Evolutionary conservation across 2,888 invertebrate genomes (phyloP), one percentile per base, ranked within the genome.

Genomic region (Geophilus truncorum): DNA sequence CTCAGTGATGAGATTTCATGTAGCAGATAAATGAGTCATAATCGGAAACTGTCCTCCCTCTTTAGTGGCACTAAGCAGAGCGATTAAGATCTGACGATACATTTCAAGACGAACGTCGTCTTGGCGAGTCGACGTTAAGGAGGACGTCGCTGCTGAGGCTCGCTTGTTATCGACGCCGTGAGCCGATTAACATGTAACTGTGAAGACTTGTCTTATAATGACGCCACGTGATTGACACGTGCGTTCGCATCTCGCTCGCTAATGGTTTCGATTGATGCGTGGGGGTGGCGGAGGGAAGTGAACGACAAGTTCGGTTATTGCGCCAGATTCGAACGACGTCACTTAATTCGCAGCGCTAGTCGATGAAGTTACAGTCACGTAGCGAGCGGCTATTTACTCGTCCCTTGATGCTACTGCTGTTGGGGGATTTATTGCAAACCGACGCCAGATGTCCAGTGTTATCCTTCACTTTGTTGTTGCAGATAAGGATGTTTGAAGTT

Each of bases 21-120:
- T 28, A 75, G 75, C 75, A 75, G 75, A 75, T 75, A 30, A 75
- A 75, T 75, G 75, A 30, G 28, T 75, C 75, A 75, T 75, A 75
- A 75, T 75, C 30, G 28, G 75, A 75, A 45, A 45, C 45, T 45
- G 45, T 45, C 45, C 45, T 45, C 45, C n/a, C 45, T 45, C 18
- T 45, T 45, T 45, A 45, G 45, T 45, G 45, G 15, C 45, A 45
- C 45, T 45, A 45, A 45, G 45, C 45, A 45, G 45, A 45, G 45
- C 45, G 45, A 45, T 45, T 45, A 45, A 45, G 45, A 45, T 45
- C 45, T 45, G 45, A 45, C 45, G 45, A 45, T 45, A 45, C 45
- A 45, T 45, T 45, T 45, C n/a, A 45, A 45, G 45, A 45, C 45
- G 45, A 45, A 45, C 45, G 45, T n/a, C 45, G 45, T 45, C 45